Base-by-base conservation (phyloP, 2,797 vertebrate species). In the Tachyglossus aculeatus region DNA sequence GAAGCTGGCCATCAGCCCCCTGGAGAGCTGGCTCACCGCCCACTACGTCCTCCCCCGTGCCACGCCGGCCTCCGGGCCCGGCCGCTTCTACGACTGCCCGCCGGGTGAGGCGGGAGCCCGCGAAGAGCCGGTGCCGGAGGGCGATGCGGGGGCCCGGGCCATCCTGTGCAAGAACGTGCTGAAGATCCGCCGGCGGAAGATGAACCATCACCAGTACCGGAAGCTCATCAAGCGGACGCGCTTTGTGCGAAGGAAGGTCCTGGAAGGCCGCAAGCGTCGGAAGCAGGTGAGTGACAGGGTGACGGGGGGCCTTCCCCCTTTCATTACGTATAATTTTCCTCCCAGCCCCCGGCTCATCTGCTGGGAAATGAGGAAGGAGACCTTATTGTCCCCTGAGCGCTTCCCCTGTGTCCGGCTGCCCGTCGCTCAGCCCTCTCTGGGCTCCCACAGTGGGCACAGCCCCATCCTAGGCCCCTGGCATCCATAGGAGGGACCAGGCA, bases 151-250 rank as follows among this genome's bases (percentile, higher is more conserved):
- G 4, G 51, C n/a, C 1, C 43, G n/a, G 3, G 25, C 2, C 0
- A 25, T 92, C 3, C 93, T 94, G 0, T 98, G 97, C 78, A 97
- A 94, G 85, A 98, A 96, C 0, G 93, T 98, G 3, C 74, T 99
- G 57, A 81, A 98, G 92, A 98, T 97, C 71, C 91, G 97, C n/a
- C 92, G 97, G 21, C 90, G 96, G 60, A 99, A 95, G 31, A 99
- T 98, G 92, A 99, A 99, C 84, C 90, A 84, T 4, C 97, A 99
- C 85, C 97, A 98, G 74, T 98, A 94, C 89, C 96, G 81, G 67
- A 99, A 99, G 83, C 90, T 98, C 82, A 82, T 90, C 32, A 96
- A 96, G 82, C 88, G 96, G 27, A 96, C 91, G 0, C 96, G 94
- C 59, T 98, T 97, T 77, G 33, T 95, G 19, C 88, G 89, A 48